Evolutionary conservation across 2,113 vertebrate species (phyloP), one percentile per base, ranked within the genome.

Genomic region (Beaufortia kweichowensis): DNA sequence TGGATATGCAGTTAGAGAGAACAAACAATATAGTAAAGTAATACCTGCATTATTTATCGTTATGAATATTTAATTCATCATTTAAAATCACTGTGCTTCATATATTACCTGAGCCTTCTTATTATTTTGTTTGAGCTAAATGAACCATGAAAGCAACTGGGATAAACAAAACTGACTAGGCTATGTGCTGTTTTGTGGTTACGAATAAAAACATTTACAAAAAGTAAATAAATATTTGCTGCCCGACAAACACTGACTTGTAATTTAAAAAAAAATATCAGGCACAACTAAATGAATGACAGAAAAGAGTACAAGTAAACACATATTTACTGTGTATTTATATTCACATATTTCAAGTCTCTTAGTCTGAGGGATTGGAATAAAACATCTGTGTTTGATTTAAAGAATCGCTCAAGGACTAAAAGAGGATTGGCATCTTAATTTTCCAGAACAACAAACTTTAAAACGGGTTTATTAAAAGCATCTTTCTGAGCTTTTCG

Each of bases 381-480:
- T 85, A 82, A 84, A 43, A 70, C 63, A 63, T 72, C 63, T 66
- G 39, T 59, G 71, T 72, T 79, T 76, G 78, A 84, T 84, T 79
- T 84, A 64, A 82, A 50, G 77, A 77, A 67, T 31, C 4, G 64
- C 75, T 77, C 35, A 48, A 46, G 63, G 75, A 77, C 59, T 68
- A 28, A 67, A 46, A 67, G 81, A 79, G 71, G 73, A 65, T 66
- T 76, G 68, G 23, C 41, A 75, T 67, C 64, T 60, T 82, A 79
- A 78, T 84, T 83, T 9, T 62, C 69, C 82, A 75, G 60, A 76
- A 77, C 74, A 79, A 84, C 83, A 81, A 81, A 86, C 84, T 86
- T 85, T 79, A 87, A 79, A 66, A 81, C 43, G 31, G 23, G 23
- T 60, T 55, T 41, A 48, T 24, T 48, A 76, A 70, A 77, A 63